phyloP scores from a whole-genome alignment of 2,113 vertebrate species.

The Psilopsiagon aymara region DNA sequence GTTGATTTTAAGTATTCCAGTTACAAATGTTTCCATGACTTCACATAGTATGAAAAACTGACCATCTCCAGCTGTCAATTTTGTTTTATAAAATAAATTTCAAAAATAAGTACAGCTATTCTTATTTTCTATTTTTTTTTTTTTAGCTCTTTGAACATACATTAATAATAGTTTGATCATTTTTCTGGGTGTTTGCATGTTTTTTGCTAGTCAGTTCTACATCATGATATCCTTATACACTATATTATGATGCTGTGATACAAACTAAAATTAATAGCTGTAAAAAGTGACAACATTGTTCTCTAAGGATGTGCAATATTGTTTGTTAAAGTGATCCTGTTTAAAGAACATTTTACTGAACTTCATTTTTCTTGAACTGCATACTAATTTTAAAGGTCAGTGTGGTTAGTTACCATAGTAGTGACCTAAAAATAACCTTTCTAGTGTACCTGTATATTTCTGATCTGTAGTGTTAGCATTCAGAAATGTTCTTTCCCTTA shows the following conservation, averaged over 20 bases:
- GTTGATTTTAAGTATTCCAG: neutral
- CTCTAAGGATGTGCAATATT: conserved; percentile 26
- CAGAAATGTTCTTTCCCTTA: conserved; percentile 75
- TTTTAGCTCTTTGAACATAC: neutral
- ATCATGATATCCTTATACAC: neutral
- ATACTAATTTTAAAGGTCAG: conserved; percentile 77
- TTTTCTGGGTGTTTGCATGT: conserved; percentile 21
- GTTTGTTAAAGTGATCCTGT: conserved; percentile 48
- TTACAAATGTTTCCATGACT: neutral
- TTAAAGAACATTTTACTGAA: conserved; percentile 68
- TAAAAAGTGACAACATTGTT: conserved; percentile 56
- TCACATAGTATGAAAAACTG: neutral
- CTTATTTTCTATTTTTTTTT: neutral
- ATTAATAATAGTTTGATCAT: neutral
- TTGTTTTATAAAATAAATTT: neutral
- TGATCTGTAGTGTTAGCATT: conserved; percentile 71
- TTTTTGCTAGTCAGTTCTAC: neutral
- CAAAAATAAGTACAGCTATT: neutral
- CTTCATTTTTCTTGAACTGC: conserved; percentile 71
- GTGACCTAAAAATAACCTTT: conserved; percentile 81
- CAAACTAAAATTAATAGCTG: conserved; percentile 51
- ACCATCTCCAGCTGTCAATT: neutral
- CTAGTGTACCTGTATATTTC: conserved; percentile 77
- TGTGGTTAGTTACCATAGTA: conserved; percentile 70
- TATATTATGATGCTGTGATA: neutral